A percentile compares a stretch with the other conserved stretches of the same genome.
Evolutionary conservation across 2,113 vertebrate species (phyloP).

Genomic region (Laticauda laticaudata): DNA sequence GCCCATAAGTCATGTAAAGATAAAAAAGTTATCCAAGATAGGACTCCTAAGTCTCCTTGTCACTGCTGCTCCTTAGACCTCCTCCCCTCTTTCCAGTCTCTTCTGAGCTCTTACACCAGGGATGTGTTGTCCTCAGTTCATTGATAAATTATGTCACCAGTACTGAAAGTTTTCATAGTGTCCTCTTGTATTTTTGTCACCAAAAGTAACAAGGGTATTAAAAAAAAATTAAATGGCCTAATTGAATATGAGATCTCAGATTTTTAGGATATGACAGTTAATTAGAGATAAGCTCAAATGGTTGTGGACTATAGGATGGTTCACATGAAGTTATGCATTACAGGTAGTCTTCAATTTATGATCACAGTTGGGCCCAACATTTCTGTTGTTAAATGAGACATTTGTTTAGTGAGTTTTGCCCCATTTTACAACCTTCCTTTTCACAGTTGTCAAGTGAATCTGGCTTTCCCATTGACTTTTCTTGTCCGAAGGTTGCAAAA

Average conservation of each 20-base stretch:
- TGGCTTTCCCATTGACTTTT: too few relatives aligned
- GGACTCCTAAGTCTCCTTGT: not conserved
- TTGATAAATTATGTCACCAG: not conserved
- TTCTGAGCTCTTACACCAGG: not conserved
- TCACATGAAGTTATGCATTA: not conserved
- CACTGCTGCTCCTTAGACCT: not conserved
- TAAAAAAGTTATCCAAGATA: not conserved
- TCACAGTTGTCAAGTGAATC: too few relatives aligned
- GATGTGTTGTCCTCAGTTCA: not conserved
- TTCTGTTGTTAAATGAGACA: too few relatives aligned
- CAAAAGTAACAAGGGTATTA: conserved; percentile 5
- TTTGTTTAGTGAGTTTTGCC: too few relatives aligned
- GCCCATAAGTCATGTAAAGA: not conserved
- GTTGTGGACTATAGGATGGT: not conserved
- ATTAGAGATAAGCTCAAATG: not conserved
- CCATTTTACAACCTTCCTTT: too few relatives aligned
- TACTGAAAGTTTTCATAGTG: not conserved
- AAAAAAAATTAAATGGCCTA: not conserved
- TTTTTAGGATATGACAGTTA: not conserved
- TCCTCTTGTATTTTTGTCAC: conserved; percentile 24
- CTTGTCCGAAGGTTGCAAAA: too few relatives aligned
- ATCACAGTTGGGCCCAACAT: too few relatives aligned
- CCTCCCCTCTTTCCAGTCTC: not conserved
- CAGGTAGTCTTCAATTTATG: too few relatives aligned
- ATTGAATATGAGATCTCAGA: not conserved